phyloP scores from a whole-genome alignment of 1,140 invertebrate genomes.

The Drosophila bipectinata region DNA sequence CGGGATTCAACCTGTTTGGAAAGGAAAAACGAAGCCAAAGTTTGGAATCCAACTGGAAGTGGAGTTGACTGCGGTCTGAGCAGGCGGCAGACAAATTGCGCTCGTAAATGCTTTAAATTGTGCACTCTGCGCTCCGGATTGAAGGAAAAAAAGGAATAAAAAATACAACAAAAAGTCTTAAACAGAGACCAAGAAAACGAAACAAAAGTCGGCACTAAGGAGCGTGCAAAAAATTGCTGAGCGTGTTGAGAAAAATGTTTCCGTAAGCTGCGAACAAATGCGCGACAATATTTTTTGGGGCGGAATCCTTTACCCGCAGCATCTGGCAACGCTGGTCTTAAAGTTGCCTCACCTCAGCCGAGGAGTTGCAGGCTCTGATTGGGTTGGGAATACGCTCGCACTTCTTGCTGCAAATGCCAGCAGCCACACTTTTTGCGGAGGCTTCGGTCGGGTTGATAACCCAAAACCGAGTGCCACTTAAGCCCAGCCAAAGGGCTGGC shows the following conservation, averaged over 20 bases:
- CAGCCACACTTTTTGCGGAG: slow-evolving; percentile 39
- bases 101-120: slow-evolving; percentile 80
- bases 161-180: background rate
- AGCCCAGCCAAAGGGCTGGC: slow-evolving; percentile 55
- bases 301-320: slow-evolving; percentile 22
- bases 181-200: slow-evolving; percentile 34
- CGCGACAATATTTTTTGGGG: slow-evolving; percentile 73
- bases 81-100: slow-evolving; percentile 71
- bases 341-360: slow-evolving; percentile 31
- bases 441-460: slow-evolving; percentile 62
- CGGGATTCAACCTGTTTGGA: slow-evolving; percentile 27
- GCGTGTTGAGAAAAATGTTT: slow-evolving; percentile 81
- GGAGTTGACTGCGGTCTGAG: slow-evolving; percentile 68
- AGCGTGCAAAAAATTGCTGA: slow-evolving; percentile 77
- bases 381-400: background rate
- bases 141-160: slow-evolving; percentile 38
- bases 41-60: slow-evolving; percentile 58
- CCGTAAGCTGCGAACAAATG: slow-evolving; percentile 80
- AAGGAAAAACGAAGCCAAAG: slow-evolving; percentile 16
- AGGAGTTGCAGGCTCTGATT: slow-evolving; percentile 1
- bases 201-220: slow-evolving; percentile 63
- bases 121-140: slow-evolving; percentile 62
- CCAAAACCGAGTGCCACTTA: slow-evolving; percentile 75
- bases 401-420: slow-evolving; percentile 54
- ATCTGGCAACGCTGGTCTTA: slow-evolving; percentile 9